A percentile compares a stretch with the other conserved stretches of the same genome.
Conservation (phyloP, 2,113 vertebrate species). For the Dicaeum eximium region DNA sequence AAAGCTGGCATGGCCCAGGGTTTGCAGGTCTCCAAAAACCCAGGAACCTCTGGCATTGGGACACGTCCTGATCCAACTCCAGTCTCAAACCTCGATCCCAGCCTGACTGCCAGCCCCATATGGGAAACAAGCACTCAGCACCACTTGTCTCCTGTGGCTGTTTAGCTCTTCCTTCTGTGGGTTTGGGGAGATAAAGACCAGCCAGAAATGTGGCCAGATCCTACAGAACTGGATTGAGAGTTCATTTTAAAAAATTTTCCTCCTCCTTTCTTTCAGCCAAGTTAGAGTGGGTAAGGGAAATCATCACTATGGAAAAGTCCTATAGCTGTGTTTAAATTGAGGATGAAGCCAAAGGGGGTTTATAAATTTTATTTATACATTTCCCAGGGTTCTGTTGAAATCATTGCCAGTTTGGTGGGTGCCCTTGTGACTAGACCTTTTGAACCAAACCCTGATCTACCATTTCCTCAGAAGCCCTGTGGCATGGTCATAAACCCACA, state of each 20-base stretch:
- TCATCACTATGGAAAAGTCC: background rate
- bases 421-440: background rate
- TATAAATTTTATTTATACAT: background rate
- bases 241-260: background rate
- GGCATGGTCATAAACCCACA: background rate
- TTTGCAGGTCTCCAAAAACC: background rate
- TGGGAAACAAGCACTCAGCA: background rate
- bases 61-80: background rate
- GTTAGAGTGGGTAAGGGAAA: background rate
- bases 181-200: background rate
- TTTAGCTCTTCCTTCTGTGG: background rate
- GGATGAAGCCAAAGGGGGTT: background rate
- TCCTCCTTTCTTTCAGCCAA: background rate
- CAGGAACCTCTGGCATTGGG: fast-evolving
- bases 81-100: background rate
- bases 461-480: background rate
- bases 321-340: background rate
- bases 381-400: background rate
- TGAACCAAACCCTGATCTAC: background rate
- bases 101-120: fast-evolving
- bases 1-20: fast-evolving
- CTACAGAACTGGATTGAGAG: background rate
- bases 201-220: background rate
- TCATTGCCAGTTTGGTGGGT: background rate
- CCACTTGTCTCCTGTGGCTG: fast-evolving